Percentiles rank a stretch among this genome's conserved stretches.
Evolutionary conservation across 2,888 invertebrate species (phyloP).

Genomic region (Volucella bombylans): DNA sequence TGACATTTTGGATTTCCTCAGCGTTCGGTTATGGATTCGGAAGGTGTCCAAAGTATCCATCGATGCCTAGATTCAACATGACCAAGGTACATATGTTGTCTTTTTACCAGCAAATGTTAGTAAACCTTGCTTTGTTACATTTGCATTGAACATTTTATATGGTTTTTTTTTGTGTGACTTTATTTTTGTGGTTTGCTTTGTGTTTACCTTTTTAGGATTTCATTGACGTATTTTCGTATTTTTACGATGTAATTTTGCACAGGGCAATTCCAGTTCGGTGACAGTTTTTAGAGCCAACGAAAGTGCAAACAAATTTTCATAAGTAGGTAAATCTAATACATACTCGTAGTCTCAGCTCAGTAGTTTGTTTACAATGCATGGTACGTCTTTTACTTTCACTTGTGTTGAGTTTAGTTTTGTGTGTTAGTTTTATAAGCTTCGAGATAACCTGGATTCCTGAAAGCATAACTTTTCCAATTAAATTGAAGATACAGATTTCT

Average conservation of each 20-base stretch:
- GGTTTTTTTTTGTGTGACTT: not conserved
- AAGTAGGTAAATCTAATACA: too few species aligned
- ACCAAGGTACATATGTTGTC: slow-evolving; percentile 84
- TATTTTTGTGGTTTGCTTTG: not conserved
- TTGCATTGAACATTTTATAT: not conserved
- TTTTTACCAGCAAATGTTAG: not conserved
- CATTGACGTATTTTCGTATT: too few species aligned
- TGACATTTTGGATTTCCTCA: slow-evolving; percentile 67
- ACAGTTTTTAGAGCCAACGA: not conserved
- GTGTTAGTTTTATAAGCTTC: too few species aligned
- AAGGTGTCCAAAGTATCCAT: slow-evolving; percentile 87
- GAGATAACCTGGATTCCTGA: too few species aligned
- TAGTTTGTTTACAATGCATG: too few species aligned
- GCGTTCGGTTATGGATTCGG: slow-evolving; percentile 84
- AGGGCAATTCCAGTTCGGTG: not conserved
- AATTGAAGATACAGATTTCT: too few species aligned
- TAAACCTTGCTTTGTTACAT: not conserved
- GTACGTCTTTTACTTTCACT: too few species aligned
- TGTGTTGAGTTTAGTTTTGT: too few species aligned
- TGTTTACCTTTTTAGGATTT: not conserved
- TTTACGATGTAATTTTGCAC: too few species aligned
- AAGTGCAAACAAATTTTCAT: not conserved
- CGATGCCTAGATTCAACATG: slow-evolving; percentile 86
- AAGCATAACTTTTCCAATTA: too few species aligned
- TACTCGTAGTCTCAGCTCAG: too few species aligned